Conservation (phyloP, 2,797 vertebrate genomes). For the Melanotaenia boesemani region DNA sequence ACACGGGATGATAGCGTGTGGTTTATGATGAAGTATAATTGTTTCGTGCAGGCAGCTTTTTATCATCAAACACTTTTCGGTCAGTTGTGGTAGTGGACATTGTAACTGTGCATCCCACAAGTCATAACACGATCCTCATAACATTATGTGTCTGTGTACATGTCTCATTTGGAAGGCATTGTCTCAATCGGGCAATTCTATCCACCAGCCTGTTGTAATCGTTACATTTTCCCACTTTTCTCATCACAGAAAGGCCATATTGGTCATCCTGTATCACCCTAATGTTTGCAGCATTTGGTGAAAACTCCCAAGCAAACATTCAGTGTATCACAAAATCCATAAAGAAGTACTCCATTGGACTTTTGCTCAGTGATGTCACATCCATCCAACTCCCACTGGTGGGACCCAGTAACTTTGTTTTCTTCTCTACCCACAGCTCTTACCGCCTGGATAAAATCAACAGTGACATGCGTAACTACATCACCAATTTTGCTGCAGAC, state of each 20-base stretch:
- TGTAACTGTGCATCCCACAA: constrained; percentile 3
- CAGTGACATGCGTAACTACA: constrained; percentile 88
- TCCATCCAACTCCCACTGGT: constrained; percentile 57
- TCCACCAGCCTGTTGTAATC: constrained; percentile 20
- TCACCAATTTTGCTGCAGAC: constrained; percentile 89
- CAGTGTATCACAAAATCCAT: constrained; percentile 39
- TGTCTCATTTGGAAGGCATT: constrained; percentile 38
- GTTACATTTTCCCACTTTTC: constrained; percentile 20
- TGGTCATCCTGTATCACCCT: constrained; percentile 58
- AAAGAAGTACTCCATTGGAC: constrained; percentile 41
- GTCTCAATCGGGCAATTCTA: constrained; percentile 17
- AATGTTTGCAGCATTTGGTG: constrained; percentile 79
- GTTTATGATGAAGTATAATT: constrained; percentile 44
- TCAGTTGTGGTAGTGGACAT: constrained; percentile 12
- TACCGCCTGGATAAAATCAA: constrained; percentile 88
- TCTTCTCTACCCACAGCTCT: constrained; percentile 85
- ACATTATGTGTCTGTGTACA: constrained; percentile 17
- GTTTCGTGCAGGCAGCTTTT: constrained; percentile 36
- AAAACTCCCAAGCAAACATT: constrained; percentile 76
- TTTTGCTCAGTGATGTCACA: constrained; percentile 51
- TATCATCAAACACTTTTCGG: constrained; percentile 32
- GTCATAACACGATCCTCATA: constrained; percentile 44
- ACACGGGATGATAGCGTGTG: constrained; percentile 26
- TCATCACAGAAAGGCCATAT: constrained; percentile 45
- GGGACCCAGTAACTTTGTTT: constrained; percentile 78